phyloP scores from a whole-genome alignment of 2,797 vertebrate species.

The Morelia viridis region DNA sequence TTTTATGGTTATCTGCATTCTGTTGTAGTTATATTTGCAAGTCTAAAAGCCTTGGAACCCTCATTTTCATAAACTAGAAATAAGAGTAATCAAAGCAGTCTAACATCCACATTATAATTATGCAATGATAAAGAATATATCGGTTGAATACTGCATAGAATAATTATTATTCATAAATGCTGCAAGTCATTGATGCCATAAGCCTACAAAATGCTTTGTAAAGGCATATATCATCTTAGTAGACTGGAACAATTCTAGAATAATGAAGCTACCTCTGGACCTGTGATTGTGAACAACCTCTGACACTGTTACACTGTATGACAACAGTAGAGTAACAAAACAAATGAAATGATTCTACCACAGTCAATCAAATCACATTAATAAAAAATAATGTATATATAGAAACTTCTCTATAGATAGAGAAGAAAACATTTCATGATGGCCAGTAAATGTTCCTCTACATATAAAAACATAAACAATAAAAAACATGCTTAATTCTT shows the following conservation, averaged over 20 bases:
- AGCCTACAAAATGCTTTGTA: constrained; percentile 20
- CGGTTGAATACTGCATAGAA: neutral
- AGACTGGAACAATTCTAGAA: neutral
- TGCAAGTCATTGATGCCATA: constrained; percentile 27
- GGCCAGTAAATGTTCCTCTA: neutral
- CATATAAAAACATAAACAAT: neutral
- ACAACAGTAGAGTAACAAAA: neutral
- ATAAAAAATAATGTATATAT: constrained; percentile 7
- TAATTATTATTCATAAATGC: constrained; percentile 35
- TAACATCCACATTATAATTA: constrained; percentile 24
- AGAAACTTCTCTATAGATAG: neutral
- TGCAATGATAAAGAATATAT: constrained; percentile 28
- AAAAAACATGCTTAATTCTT: neutral
- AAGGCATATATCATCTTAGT: constrained; percentile 13
- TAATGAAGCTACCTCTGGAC: neutral
- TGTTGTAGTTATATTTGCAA: constrained; percentile 16
- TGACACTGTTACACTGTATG: neutral
- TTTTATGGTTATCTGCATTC: constrained; percentile 34
- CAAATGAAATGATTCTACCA: neutral
- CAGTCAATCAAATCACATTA: neutral
- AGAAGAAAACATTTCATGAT: neutral
- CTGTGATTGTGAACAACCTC: neutral
- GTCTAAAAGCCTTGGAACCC: constrained; percentile 3
- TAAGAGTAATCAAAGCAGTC: neutral
- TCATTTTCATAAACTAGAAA: constrained; percentile 33